A percentile compares a stretch with the other conserved stretches of the same genome.
Evolutionary conservation across 1,140 invertebrate genomes (phyloP).

Genomic region (Amyelois transitella): DNA sequence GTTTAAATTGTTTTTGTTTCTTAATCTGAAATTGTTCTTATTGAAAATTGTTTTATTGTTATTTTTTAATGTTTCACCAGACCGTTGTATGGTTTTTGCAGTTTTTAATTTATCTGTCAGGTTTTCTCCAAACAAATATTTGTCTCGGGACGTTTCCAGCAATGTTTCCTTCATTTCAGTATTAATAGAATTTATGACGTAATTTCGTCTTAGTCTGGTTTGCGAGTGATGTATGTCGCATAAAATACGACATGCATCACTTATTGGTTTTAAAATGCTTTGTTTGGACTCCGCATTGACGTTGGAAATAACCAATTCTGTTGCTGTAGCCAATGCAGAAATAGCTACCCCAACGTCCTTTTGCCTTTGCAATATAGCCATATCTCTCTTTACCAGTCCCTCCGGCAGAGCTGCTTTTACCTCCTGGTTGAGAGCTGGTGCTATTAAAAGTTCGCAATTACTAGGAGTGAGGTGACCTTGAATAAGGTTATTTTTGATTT

Average conservation of each 20-base stretch:
- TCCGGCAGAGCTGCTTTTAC: conserved; percentile 5
- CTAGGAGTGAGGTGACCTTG: neutral
- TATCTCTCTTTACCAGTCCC: neutral
- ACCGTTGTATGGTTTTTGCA: conserved; percentile 6
- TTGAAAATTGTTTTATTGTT: neutral
- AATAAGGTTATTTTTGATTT: neutral
- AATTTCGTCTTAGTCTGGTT: conserved; percentile 7
- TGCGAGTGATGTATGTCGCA: conserved; percentile 7
- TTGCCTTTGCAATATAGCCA: neutral
- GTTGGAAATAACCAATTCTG: neutral
- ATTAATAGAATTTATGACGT: conserved; percentile 3
- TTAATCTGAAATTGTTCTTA: neutral
- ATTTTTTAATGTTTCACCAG: conserved; percentile 5
- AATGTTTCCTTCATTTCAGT: conserved; percentile 1
- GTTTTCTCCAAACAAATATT: conserved; percentile 13
- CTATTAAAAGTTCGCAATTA: conserved; percentile 6
- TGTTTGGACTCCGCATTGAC: neutral
- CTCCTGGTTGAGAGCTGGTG: conserved; percentile 8
- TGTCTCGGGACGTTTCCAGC: neutral
- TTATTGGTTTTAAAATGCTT: conserved; percentile 4
- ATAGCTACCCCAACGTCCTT: conserved; percentile 4
- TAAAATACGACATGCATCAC: conserved; percentile 11
- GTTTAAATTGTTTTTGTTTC: conserved; percentile 7
- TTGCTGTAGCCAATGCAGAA: conserved; percentile 4
- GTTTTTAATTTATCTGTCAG: conserved; percentile 11